Percentiles rank a stretch among this genome's conserved stretches.
Evolutionary conservation across 1,140 invertebrate genomes (phyloP).

Genomic region (Patella vulgata): DNA sequence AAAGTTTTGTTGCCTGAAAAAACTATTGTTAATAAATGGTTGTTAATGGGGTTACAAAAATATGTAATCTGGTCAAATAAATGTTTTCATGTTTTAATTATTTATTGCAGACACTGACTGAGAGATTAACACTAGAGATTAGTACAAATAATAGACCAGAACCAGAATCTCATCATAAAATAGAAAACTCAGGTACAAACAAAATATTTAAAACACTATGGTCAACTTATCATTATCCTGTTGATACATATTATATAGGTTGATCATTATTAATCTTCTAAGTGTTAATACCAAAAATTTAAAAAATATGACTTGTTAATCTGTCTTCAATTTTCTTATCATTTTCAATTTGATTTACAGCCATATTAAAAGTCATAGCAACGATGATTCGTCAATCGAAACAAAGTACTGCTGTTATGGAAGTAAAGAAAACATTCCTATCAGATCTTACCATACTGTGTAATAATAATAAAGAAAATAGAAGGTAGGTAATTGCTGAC

Average conservation of each 20-base stretch:
- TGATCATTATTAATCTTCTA: not conserved
- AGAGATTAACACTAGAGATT: constrained; percentile 95
- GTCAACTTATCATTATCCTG: too few species aligned
- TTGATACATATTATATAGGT: constrained; percentile 9
- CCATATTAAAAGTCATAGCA: constrained; percentile 98
- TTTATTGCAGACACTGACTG: constrained; percentile 84
- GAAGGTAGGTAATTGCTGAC: constrained; percentile 69
- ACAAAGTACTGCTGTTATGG: constrained; percentile 88
- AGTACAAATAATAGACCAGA: constrained; percentile 90
- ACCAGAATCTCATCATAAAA: constrained; percentile 90
- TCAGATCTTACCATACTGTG: constrained; percentile 97
- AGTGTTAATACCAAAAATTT: not conserved
- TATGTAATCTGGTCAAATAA: too few species aligned
- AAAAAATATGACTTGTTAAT: not conserved
- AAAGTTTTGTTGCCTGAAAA: too few species aligned
- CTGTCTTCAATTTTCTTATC: not conserved
- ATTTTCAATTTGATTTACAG: constrained; percentile 70
- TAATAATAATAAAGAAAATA: constrained; percentile 96
- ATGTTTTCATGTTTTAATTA: constrained; percentile 14
- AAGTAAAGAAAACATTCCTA: constrained; percentile 93
- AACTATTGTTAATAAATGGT: too few species aligned
- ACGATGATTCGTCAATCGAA: constrained; percentile 96
- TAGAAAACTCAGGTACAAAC: constrained; percentile 97
- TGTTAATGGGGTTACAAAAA: too few species aligned
- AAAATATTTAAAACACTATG: too few species aligned